Base-by-base conservation (phyloP, 1,140 invertebrate genomes). In the Trachymyrmex cornetzi region DNA sequence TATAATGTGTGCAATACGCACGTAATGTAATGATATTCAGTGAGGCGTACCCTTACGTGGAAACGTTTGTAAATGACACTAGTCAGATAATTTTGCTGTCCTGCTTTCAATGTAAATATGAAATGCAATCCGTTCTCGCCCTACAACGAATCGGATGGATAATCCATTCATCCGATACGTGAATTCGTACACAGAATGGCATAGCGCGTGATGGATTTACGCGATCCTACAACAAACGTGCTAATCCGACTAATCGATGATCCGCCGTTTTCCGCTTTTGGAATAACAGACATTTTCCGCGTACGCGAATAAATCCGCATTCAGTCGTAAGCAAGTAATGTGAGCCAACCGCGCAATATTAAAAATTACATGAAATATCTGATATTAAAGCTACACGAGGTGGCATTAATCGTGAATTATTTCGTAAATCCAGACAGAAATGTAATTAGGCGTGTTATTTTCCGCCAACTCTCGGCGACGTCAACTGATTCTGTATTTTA, bases 211-310 rank as follows among this genome's bases (percentile, higher is more conserved):
- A 84, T 84, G 69, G 80, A 84, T 84, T 84, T 84, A 84, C 80
- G 69, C 80, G 53, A 84, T 84, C 69, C 80, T 84, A 84, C 59
- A 75, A 84, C 69, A 84, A 84, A 84, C 80, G 80, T 74, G 80
- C 80, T 84, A 75, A 84, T 84, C 80, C 80, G 69, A 50, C 80
- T 84, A 84, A 84, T 84, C 80, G 80, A 84, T 84, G 80, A 84
- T 84, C 55, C 80, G 69, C 19, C 38, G 69, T 84, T 84, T 84
- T 84, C 55, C 69, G 69, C 80, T 84, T 75, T 84, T 50, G 38
- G 44, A 84, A 84, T 63, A 84, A 75, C 80, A 63, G 55, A 84
- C 55, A 84, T 84, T 84, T 84, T 84, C 80, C 69, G 38, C 80
- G 55, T 16, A 34, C 59, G 66, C 69, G n/a, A 48, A 75, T 84